These are phyloP conservation scores for Cacoxenus indagator DNA, from an alignment of 2,888 invertebrate species.

Conservation along the genomic window DNA sequence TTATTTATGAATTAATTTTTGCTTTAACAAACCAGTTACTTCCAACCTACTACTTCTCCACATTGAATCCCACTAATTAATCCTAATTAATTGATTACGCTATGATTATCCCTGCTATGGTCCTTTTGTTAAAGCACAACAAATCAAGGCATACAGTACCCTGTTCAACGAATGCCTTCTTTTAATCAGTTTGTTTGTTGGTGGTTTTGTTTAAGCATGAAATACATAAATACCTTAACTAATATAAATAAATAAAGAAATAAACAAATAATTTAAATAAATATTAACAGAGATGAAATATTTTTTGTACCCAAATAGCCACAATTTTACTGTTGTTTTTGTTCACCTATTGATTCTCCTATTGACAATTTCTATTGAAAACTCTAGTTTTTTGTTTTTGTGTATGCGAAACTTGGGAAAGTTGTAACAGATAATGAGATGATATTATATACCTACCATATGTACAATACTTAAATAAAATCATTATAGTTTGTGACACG, in stretches of 20 bases:
- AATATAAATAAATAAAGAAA: neutral
- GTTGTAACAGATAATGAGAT: constrained; percentile 21
- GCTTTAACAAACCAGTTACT: no score
- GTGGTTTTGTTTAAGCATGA: constrained; percentile 45
- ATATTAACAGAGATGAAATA: constrained; percentile 8
- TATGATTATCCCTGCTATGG: no score
- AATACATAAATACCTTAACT: constrained; percentile 40
- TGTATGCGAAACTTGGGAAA: constrained; percentile 64
- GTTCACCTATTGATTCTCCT: constrained; percentile 42
- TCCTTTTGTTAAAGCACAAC: no score
- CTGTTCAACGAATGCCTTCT: constrained; percentile 65
- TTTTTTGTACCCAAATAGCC: constrained; percentile 3
- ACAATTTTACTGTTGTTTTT: constrained; percentile 40
- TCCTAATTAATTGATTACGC: no score
- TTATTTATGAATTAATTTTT: no score
- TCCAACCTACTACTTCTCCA: no score
- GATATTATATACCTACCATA: neutral
- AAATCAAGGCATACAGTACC: constrained; percentile 52
- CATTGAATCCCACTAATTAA: no score
- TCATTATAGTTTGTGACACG: constrained; percentile 29
- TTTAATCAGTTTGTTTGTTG: constrained; percentile 45
- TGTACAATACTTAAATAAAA: constrained; percentile 27
- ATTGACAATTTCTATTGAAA: constrained; percentile 19
- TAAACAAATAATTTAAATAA: constrained; percentile 41
- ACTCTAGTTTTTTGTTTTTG: constrained; percentile 33